phyloP scores from a whole-genome alignment of 1,140 invertebrate species.

The Aphis gossypii region DNA sequence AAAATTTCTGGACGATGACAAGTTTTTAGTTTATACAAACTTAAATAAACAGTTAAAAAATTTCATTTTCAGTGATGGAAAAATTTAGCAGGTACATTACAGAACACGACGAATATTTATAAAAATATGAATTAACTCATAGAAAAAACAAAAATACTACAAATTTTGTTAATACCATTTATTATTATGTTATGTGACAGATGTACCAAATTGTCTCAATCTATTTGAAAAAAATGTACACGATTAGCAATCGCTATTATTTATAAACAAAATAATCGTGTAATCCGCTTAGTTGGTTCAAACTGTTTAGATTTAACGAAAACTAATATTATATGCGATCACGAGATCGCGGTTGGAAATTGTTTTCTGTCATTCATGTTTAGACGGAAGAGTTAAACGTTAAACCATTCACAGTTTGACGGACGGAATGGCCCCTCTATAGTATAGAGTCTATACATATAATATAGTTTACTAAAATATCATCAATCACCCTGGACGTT shows the following conservation, averaged over 20 bases:
- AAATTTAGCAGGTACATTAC: neutral
- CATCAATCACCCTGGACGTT: constrained; percentile 54
- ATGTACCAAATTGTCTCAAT: neutral
- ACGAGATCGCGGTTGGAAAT: constrained; percentile 8
- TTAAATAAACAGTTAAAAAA: neutral
- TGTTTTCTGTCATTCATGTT: constrained; percentile 38
- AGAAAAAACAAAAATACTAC: neutral
- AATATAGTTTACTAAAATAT: neutral
- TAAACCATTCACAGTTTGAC: constrained; percentile 25
- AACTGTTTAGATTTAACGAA: constrained; percentile 10
- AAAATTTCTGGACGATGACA: neutral
- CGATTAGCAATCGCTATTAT: neutral
- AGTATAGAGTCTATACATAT: neutral
- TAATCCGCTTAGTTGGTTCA: neutral
- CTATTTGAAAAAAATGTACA: neutral
- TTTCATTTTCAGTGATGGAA: neutral
- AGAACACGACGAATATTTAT: too few species aligned
- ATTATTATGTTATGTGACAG: neutral
- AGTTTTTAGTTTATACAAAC: neutral
- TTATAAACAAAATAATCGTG: neutral
- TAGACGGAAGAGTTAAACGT: constrained; percentile 12
- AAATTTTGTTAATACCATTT: neutral
- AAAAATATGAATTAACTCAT: neutral
- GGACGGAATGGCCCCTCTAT: neutral
- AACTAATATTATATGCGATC: constrained; percentile 17